Evolutionary conservation across 2,888 invertebrate species (phyloP), one percentile per base, ranked within the genome.

Genomic region (Cheilosia impressa): DNA sequence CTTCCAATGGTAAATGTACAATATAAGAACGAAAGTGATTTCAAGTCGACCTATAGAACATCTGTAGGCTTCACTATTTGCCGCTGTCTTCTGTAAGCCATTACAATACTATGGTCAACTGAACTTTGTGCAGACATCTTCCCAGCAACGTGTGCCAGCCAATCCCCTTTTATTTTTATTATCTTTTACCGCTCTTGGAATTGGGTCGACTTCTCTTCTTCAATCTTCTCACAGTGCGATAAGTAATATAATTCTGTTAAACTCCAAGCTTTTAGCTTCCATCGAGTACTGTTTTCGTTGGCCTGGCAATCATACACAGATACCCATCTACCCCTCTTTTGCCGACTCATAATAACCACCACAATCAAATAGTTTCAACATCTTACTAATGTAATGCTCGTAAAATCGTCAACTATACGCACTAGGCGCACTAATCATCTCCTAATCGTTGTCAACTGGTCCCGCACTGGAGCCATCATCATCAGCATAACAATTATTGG

Each of bases 401-500:
- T 52, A 50, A 65, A 58, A 65, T 58, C 22, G 22, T 43, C 58
- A 52, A 71, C 50, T 45, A n/a, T n/a, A 43, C 31, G 53, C 38
- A 13, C 53, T 19, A 38, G 53, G 22, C 10, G 65, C 43, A 13
- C 62, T 73, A 55, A 73, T 68, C 60, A 68, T 31, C 38, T 22
- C 9, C 15, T n/a, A 38, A 62, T 50, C 31, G 60, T 45, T 57
- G 27, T 47, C 52, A 60, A 76, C 68, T 69, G 65, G 73, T 73
- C 53, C 43, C 38, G 34, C 50, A 41, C 57, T 43, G 47, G 57
- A 27, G 9, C 65, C 38, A 24, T 52, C 72, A 79, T 66, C 58
- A 68, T 79, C 41, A 47, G 55, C 52, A 53, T 62, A 73, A 68
- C 62, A 58, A 68, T 31, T 80, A 73, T 79, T 66, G 72, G 72